These are phyloP conservation scores for Phania funesta DNA, from an alignment of 2,888 invertebrate species.

Conservation along the genomic window DNA sequence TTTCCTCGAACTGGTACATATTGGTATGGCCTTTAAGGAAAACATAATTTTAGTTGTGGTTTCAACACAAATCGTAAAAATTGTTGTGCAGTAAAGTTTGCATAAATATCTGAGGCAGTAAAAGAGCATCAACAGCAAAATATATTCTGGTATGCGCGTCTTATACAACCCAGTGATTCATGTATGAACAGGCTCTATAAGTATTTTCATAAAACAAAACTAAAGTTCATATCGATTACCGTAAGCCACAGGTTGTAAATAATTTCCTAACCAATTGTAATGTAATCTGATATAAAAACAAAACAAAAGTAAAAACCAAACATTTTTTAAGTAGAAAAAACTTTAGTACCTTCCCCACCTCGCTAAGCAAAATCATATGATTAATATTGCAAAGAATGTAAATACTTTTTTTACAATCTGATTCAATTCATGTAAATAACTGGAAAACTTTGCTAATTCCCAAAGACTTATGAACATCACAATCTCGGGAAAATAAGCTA, in stretches of 20 bases:
- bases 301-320: background rate
- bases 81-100: no score
- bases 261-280: background rate
- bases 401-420: background rate
- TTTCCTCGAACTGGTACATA: no score
- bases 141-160: no score
- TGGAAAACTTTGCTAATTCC: background rate
- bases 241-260: background rate
- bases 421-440: background rate
- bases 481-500: background rate
- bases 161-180: no score
- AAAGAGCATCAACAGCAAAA: no score
- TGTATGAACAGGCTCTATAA: no score
- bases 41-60: no score
- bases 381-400: conserved; percentile 30
- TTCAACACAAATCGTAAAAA: no score
- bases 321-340: background rate
- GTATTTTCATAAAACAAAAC: no score
- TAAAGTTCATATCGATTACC: background rate
- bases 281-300: background rate
- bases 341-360: background rate
- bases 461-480: background rate
- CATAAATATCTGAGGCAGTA: no score
- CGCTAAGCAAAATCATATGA: background rate
- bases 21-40: no score